Base-by-base conservation (phyloP, 2,888 invertebrate species). In the Caenorhabditis auriculariae region DNA sequence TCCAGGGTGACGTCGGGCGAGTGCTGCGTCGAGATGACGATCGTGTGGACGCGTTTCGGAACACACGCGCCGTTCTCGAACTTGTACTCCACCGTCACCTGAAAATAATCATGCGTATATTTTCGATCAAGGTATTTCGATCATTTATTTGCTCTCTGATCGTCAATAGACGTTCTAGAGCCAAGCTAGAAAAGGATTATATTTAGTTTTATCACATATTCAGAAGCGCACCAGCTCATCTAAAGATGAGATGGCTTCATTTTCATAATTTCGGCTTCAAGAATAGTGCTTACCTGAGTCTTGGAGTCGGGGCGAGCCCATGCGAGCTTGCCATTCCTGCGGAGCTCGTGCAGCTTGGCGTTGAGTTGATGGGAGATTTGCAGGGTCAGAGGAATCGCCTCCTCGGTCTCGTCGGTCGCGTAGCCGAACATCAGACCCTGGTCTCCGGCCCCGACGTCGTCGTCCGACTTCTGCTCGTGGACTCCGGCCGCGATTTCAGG, bases 341-440 rank as follows among this genome's bases (percentile, higher is more conserved):
- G 87, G 39, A 93, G 85, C 73, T 93, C 91, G 21, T 93, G 91
- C 60, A 93, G 89, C 83, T 89, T 90, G 82, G 91, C 89, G 83
- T 93, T 93, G 54, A 94, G 86, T 85, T 88, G 89, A 85, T 94
- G 94, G 46, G 93, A 91, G 72, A 94, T 86, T 24, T 89, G 90
- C 37, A 94, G 91, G 45, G 94, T 93, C 75, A 94, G 83, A 21
- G 94, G 94, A 94, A 94, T 94, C 83, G 91, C 92, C 85, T 93
- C 93, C 81, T 91, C 91, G 6, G 93, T 94, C 86, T 95, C 94
- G 83, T 94, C 92, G 54, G 93, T 93, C 17, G 94, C 94, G 84
- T 94, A 94, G 51, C 94, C 94, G 84, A 94, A 94, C 94, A 94
- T 94, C 81, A 94, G 87, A 60, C 94, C 94, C 91, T 94, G 94